phyloP scores from a whole-genome alignment of 2,888 invertebrate genomes.

The Balanococcus diminutus region DNA sequence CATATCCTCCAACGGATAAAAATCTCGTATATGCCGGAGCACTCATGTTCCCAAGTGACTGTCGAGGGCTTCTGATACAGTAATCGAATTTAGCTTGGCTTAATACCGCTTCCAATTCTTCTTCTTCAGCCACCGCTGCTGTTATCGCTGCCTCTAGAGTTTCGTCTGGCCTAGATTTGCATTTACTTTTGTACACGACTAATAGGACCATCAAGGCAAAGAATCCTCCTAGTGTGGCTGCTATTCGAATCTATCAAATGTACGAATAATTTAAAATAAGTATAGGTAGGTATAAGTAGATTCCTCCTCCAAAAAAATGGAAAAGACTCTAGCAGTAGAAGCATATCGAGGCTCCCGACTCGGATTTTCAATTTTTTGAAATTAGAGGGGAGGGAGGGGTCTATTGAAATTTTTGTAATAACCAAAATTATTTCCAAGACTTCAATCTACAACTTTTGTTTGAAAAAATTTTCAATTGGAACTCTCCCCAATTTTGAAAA shows the following conservation, averaged over 20 bases:
- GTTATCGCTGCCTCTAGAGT: constrained; percentile 74
- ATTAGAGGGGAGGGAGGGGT: no score
- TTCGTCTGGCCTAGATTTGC: constrained; percentile 70
- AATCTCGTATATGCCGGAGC: constrained; percentile 66
- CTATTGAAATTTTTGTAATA: no score
- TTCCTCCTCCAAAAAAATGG: no score
- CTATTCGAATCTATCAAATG: constrained; percentile 71
- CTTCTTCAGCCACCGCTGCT: constrained; percentile 76
- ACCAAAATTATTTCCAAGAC: no score
- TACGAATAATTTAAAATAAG: not conserved
- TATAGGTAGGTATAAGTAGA: no score
- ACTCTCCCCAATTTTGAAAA: no score
- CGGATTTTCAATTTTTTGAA: no score
- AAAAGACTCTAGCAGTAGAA: no score
- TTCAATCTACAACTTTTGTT: no score
- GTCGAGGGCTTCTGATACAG: constrained; percentile 64
- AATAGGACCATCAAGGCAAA: constrained; percentile 90
- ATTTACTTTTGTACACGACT: constrained; percentile 86
- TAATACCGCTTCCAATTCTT: constrained; percentile 61
- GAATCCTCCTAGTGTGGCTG: constrained; percentile 88
- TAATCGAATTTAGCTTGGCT: constrained; percentile 57
- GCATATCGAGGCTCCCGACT: no score
- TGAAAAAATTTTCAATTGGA: no score
- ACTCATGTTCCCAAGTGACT: constrained; percentile 73
- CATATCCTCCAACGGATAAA: constrained; percentile 67